Evolutionary conservation across 2,113 vertebrate species (phyloP), one percentile per base, ranked within the genome.

Genomic region (Xenopus borealis): DNA sequence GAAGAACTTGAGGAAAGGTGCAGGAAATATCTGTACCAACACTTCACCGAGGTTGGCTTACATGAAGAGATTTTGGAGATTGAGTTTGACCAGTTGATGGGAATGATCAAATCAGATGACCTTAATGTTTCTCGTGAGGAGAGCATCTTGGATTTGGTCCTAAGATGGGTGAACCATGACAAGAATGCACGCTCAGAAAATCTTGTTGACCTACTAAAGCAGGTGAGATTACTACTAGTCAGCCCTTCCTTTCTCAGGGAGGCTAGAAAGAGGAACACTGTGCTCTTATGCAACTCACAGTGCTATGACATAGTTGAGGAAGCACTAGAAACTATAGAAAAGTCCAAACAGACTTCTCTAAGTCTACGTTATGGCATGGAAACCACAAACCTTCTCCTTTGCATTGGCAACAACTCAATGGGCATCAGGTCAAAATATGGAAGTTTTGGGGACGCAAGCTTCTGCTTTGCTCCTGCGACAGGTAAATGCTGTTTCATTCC

Each of bases 291-390:
- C 69, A 87, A 90, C 40, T 87, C 92, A 1, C 91, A 91, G 64
- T 97, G 96, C 81, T 84, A 84, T 2, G 86, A 85, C 11, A 81
- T 93, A 69, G 85, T 94, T 0, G 88, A 92, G 27, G 83, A 83
- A 16, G 90, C 91, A 0, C 80, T 94, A 78, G 86, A 86, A 79
- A 78, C 85, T 55, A 88, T 89, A 81, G 82, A 82, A 10, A 83
- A 81, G 0, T 88, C 92, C 23, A 86, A 84, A 9, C 89, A 85
- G 16, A 93, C 90, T 0, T 79, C 91, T n/a, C 81, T 80, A 3
- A 93, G 92, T 72, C 88, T 99, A 50, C 91, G 97, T 0, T 99
- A 98, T 0, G 97, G 97, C 80, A 99, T 99, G 97, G 97, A 99
- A 87, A 96, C 92, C 0, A 96, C 97, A 0, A 94, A 91, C 58